phyloP scores from a whole-genome alignment of 2,797 vertebrate species.

The Eulemur albifrons region DNA sequence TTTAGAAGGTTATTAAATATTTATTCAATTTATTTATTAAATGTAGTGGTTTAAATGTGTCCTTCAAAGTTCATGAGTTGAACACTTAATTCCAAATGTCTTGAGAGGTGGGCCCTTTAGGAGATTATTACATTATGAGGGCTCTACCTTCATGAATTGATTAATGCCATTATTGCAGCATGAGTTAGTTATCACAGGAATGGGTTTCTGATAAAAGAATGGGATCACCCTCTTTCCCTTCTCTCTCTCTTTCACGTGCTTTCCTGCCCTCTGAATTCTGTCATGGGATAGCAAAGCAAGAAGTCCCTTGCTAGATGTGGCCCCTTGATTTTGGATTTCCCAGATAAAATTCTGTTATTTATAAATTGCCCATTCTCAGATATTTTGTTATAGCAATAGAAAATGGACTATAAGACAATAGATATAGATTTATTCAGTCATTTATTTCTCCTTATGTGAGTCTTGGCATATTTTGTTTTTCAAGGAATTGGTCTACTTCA shows the following conservation, averaged over 20 bases:
- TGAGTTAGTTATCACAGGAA: not conserved
- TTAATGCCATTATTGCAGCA: not conserved
- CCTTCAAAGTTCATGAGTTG: no score
- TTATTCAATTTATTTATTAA: no score
- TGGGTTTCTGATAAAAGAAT: not conserved
- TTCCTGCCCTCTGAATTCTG: not conserved
- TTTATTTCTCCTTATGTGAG: no score
- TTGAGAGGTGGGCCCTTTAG: no score
- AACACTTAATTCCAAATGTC: no score
- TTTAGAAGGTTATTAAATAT: no score
- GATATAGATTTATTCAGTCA: no score
- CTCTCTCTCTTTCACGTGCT: not conserved
- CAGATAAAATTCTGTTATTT: not conserved
- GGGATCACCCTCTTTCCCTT: not conserved
- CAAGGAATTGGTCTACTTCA: not conserved
- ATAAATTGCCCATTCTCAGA: not conserved
- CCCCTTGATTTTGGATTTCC: not conserved
- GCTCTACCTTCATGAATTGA: not conserved
- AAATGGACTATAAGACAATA: not conserved
- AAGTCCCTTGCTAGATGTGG: not conserved
- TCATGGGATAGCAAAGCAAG: not conserved
- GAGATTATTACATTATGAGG: not conserved
- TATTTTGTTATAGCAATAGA: not conserved
- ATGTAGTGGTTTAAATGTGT: no score
- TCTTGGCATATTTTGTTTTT: not conserved